Evolutionary conservation across 2,113 vertebrate species (phyloP), one percentile per base, ranked within the genome.

Genomic region (Lagopus muta): DNA sequence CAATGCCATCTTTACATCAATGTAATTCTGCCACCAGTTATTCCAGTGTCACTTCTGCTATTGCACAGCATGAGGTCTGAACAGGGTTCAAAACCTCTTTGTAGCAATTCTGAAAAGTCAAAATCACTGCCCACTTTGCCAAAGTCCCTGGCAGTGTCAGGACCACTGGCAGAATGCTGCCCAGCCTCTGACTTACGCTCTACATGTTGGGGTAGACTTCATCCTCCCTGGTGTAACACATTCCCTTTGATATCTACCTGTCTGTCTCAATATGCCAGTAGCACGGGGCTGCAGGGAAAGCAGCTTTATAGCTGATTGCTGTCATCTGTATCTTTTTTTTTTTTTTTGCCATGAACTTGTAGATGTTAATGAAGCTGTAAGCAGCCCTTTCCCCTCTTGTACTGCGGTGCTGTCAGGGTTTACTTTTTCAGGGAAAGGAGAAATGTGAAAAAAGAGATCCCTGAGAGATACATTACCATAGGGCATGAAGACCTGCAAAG

Each of bases 181-280:
- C 16, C 14, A 20, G 3, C 5, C 11, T n/a, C 64, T 27, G 24
- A 64, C 74, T 54, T 8, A 9, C 2, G 3, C 10, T 5, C 64
- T 4, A 0, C 0, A 3, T 14, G 22, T 13, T 54, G 75, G 32
- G 25, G 52, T 10, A 0, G 8, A 32, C 16, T 38, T 45, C 24
- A 25, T 6, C 6, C 19, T 88, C 30, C 40, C 15, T 47, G 36
- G 22, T 1, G 1, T 28, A 22, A 0, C 1, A 14, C 6, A 1
- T 10, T 48, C 62, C 43, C 27, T 73, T 48, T 62, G 30, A 22
- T 28, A 55, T 40, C 21, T 13, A 55, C 34, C 21, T 17, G 22
- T 47, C 42, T 5, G 1, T 8, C 66, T 66, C 25, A n/a, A 11
- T 40, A 42, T 48, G 47, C 17, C 66, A 22, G 20, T 38, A 14